A percentile compares a stretch with the other conserved stretches of the same genome.
These are phyloP conservation scores for Wiebesia pumilae DNA, from an alignment of 1,140 invertebrate species.

Conservation along the genomic window DNA sequence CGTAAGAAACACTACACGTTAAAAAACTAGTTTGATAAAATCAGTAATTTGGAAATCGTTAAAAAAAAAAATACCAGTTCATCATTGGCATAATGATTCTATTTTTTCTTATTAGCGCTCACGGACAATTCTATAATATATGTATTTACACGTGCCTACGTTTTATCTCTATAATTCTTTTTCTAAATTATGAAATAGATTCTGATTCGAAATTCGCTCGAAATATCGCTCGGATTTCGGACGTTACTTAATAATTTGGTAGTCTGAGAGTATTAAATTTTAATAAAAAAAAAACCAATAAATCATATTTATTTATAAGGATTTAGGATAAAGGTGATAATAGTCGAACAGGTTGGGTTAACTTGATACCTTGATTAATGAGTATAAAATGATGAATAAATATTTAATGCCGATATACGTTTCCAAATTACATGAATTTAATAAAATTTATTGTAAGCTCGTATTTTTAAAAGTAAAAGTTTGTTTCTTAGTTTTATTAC, in stretches of 20 bases:
- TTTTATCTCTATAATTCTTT: not conserved
- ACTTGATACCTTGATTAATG: slow-evolving; percentile 3
- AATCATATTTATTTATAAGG: slow-evolving; percentile 1
- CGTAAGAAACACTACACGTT: too few relatives aligned
- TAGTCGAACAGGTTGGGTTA: not conserved
- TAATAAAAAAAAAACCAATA: slow-evolving; percentile 4
- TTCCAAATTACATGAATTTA: not conserved
- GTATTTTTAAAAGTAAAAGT: not conserved
- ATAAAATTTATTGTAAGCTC: not conserved
- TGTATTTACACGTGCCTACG: not conserved
- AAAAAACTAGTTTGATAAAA: slow-evolving; percentile 6
- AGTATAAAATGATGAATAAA: slow-evolving; percentile 1
- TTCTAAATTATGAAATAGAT: not conserved
- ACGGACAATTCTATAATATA: not conserved
- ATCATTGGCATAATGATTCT: not conserved
- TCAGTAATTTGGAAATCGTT: not conserved
- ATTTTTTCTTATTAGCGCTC: not conserved
- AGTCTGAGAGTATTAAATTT: not conserved
- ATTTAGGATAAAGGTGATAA: not conserved
- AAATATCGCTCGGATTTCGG: not conserved
- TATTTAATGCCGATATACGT: not conserved
- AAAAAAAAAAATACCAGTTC: not conserved
- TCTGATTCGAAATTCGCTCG: not conserved
- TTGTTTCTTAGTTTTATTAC: not conserved
- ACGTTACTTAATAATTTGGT: not conserved